phyloP scores from a whole-genome alignment of 2,113 vertebrate genomes.

The Brachyhypopomus gauderio region DNA sequence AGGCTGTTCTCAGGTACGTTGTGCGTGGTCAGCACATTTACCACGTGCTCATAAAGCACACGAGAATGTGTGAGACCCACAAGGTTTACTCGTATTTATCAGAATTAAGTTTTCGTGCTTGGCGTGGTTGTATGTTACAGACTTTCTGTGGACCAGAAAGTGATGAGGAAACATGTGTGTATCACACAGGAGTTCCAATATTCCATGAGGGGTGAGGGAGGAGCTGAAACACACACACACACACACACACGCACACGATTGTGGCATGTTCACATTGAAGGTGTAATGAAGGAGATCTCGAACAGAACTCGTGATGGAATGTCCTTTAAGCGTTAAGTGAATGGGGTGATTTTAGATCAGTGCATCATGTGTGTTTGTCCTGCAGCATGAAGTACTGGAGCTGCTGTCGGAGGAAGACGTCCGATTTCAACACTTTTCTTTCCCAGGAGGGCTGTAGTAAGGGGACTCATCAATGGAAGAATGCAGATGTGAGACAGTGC shows the following conservation, averaged over 20 bases:
- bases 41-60: no score
- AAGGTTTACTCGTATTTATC: background rate
- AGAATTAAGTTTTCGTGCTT: no score
- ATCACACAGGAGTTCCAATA: conserved; percentile 83
- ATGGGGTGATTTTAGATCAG: no score
- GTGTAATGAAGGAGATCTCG: no score
- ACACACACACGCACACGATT: conserved; percentile 70
- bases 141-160: conserved; percentile 74
- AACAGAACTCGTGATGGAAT: no score
- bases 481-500: conserved; percentile 80
- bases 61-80: no score
- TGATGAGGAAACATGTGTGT: conserved; percentile 77
- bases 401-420: conserved; percentile 95
- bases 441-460: conserved; percentile 89
- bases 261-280: no score
- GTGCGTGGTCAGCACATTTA: background rate
- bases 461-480: conserved; percentile 87
- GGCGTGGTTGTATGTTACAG: conserved; percentile 60
- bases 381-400: conserved; percentile 97
- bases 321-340: no score
- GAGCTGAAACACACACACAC: conserved; percentile 52
- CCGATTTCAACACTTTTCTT: conserved; percentile 90
- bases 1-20: conserved; percentile 79
- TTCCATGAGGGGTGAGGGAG: conserved; percentile 85
- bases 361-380: background rate